Percentiles rank a stretch among this genome's conserved stretches.
These are phyloP conservation scores for Acestrorhynchus altus DNA, from an alignment of 2,797 vertebrate genomes.

Conservation along the genomic window DNA sequence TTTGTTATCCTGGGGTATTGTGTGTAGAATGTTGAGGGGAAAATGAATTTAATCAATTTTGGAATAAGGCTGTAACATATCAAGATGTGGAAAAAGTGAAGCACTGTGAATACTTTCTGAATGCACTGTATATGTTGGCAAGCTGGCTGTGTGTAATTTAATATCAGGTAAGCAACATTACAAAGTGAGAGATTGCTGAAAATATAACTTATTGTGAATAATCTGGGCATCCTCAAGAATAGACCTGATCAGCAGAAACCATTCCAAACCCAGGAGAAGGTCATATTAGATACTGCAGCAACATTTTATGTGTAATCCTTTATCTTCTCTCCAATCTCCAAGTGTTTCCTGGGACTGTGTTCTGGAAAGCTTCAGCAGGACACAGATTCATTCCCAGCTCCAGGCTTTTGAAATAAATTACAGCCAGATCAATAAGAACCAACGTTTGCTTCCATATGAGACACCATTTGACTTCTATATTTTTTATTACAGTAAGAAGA, in stretches of 20 bases:
- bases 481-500: too few relatives aligned
- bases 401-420: background rate
- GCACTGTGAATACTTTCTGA: too few relatives aligned
- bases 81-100: too few relatives aligned
- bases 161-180: background rate
- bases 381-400: constrained; percentile 11
- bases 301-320: background rate
- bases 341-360: constrained; percentile 6
- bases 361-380: constrained; percentile 38
- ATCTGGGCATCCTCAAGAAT: background rate
- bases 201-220: background rate
- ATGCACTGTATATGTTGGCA: background rate
- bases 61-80: too few relatives aligned
- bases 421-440: background rate
- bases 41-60: too few relatives aligned
- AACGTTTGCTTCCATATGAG: background rate
- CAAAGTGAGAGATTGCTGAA: background rate
- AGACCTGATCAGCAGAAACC: background rate
- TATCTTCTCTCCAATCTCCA: constrained; percentile 18
- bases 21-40: too few relatives aligned
- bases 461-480: too few relatives aligned
- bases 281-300: background rate
- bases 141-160: background rate
- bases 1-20: too few relatives aligned
- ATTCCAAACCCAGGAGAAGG: background rate